phyloP scores from a whole-genome alignment of 1,140 invertebrate species.

The Acromyrmex heyeri region DNA sequence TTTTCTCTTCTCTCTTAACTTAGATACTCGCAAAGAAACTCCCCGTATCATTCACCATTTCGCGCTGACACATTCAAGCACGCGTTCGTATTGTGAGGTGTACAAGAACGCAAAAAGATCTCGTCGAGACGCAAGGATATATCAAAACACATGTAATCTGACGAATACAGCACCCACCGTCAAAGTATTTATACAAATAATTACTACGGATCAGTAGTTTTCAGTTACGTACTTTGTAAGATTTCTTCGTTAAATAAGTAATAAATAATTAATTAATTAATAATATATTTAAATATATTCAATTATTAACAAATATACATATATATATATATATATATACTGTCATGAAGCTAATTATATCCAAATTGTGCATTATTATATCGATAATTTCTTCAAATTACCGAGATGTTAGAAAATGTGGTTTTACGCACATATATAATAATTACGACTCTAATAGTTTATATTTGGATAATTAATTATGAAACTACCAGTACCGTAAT shows the following conservation, averaged over 20 bases:
- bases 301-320: background rate
- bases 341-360: too few relatives aligned
- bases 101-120: slow-evolving; percentile 59
- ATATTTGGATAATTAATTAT: too few relatives aligned
- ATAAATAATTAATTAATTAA: background rate
- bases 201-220: background rate
- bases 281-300: background rate
- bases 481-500: too few relatives aligned
- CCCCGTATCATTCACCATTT: slow-evolving; percentile 39
- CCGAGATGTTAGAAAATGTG: too few relatives aligned
- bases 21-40: slow-evolving; percentile 66
- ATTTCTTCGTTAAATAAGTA: background rate
- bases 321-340: too few relatives aligned
- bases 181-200: slow-evolving; percentile 34
- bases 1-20: slow-evolving; percentile 51
- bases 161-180: background rate
- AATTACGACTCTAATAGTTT: too few relatives aligned
- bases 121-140: background rate
- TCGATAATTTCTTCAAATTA: too few relatives aligned
- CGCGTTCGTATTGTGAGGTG: slow-evolving; percentile 41
- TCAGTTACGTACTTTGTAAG: background rate
- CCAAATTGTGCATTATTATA: too few relatives aligned
- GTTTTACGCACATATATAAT: too few relatives aligned
- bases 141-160: slow-evolving; percentile 17
- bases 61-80: slow-evolving; percentile 22